Conservation (phyloP, 1,140 invertebrate species). For the Drosophila rufa region DNA sequence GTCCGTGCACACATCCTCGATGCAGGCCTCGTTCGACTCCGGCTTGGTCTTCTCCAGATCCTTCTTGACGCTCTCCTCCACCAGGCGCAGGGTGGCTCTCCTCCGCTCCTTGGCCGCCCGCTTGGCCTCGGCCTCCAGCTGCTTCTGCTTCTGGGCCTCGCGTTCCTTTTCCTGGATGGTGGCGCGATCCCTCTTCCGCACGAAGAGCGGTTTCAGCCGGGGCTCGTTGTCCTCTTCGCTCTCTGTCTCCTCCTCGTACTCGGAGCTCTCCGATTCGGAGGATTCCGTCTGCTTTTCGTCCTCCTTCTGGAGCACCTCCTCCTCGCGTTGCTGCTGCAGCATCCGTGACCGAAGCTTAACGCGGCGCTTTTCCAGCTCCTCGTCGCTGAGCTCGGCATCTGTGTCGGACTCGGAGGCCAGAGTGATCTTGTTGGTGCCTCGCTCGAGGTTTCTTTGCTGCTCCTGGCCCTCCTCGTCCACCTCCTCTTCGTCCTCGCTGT, state of each 20-base stretch:
- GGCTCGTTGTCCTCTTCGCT: slow-evolving; percentile 90
- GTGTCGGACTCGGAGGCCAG: slow-evolving; percentile 89
- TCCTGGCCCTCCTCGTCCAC: slow-evolving; percentile 72
- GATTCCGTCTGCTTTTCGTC: slow-evolving; percentile 92
- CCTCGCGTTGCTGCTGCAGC: slow-evolving; percentile 89
- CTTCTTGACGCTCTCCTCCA: slow-evolving; percentile 95
- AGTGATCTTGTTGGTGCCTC: slow-evolving; percentile 84
- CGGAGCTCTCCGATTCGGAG: slow-evolving; percentile 89
- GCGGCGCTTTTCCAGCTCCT: slow-evolving; percentile 93
- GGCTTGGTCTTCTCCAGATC: slow-evolving; percentile 87
- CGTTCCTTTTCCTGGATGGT: slow-evolving; percentile 98
- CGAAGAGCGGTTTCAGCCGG: slow-evolving; percentile 98
- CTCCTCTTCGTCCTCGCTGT: slow-evolving; percentile 86
- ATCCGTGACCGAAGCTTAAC: slow-evolving; percentile 89
- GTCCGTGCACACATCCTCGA: slow-evolving; percentile 97
- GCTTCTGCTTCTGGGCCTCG: slow-evolving; percentile 93
- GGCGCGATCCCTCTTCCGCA: slow-evolving; percentile 96
- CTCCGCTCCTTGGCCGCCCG: slow-evolving; percentile 93
- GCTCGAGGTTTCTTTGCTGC: slow-evolving; percentile 78
- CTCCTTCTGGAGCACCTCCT: slow-evolving; percentile 87
- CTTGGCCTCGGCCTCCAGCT: slow-evolving; percentile 91
- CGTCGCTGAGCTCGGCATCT: slow-evolving; percentile 90
- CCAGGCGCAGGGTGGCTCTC: slow-evolving; percentile 94
- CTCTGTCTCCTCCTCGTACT: slow-evolving; percentile 91
- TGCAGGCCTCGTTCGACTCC: slow-evolving; percentile 88